phyloP scores from a whole-genome alignment of 2,113 vertebrate genomes.

The Anarhynchus alexandrinus region DNA sequence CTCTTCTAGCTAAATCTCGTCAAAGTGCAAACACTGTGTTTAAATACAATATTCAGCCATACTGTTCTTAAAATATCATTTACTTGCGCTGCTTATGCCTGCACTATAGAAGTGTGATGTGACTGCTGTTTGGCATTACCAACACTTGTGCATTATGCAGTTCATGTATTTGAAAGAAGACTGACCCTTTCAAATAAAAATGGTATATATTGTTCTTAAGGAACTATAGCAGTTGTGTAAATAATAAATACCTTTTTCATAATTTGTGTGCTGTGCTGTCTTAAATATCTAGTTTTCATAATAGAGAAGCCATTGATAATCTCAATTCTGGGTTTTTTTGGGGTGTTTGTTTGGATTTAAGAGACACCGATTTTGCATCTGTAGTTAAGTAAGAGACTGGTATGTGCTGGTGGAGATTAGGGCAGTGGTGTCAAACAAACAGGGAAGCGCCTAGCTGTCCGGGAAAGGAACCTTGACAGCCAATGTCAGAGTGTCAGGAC shows the following conservation, averaged over 20 bases:
- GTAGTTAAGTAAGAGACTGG: not conserved
- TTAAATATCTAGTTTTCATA: not conserved
- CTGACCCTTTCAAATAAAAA: constrained; percentile 75
- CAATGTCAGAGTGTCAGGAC: not conserved
- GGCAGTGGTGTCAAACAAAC: not conserved
- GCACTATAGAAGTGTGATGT: constrained; percentile 73
- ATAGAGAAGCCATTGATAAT: not conserved
- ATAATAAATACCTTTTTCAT: constrained; percentile 83
- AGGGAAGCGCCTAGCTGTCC: not conserved
- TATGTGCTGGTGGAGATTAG: not conserved
- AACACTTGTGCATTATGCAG: constrained; percentile 73
- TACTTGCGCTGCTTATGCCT: constrained; percentile 74
- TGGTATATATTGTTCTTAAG: constrained; percentile 79
- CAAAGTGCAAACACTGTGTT: constrained; percentile 71
- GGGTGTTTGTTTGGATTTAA: not conserved
- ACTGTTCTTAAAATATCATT: constrained; percentile 65
- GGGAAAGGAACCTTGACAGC: constrained; percentile 9
- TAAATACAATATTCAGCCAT: constrained; percentile 73
- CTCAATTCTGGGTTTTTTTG: not conserved
- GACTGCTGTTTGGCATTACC: constrained; percentile 73
- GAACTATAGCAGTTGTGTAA: constrained; percentile 80
- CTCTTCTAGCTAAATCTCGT: constrained; percentile 67
- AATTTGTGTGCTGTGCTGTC: constrained; percentile 26
- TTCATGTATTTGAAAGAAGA: constrained; percentile 76
- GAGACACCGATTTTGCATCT: not conserved